Conservation (phyloP, 1,140 invertebrate genomes). For the Rhopalosiphum padi region DNA sequence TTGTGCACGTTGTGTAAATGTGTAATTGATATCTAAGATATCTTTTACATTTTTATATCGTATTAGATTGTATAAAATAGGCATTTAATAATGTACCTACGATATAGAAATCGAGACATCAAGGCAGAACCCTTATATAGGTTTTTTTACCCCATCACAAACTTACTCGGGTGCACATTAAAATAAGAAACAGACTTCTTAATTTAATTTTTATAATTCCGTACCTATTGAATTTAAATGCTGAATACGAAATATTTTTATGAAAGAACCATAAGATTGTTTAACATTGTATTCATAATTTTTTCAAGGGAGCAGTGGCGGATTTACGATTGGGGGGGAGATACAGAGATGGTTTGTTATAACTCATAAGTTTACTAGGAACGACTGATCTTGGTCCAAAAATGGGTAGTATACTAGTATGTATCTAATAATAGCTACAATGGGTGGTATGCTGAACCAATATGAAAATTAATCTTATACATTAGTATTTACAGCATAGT, state of each 20-base stretch:
- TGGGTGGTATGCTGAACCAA: too few relatives aligned
- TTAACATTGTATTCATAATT: too few relatives aligned
- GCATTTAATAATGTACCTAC: neutral
- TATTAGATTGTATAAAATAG: neutral
- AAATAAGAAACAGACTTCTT: neutral
- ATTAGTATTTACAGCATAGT: too few relatives aligned
- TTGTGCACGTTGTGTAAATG: neutral
- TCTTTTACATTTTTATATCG: neutral
- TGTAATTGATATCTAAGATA: neutral
- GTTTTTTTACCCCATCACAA: neutral
- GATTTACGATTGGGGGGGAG: neutral
- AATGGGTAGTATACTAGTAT: too few relatives aligned
- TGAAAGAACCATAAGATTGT: too few relatives aligned
- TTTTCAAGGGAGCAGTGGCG: neutral
- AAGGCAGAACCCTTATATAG: too few relatives aligned
- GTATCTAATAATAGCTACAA: too few relatives aligned
- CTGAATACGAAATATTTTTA: neutral
- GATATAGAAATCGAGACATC: neutral
- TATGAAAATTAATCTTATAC: too few relatives aligned
- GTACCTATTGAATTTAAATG: neutral
- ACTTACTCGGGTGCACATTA: neutral
- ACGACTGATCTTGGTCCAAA: too few relatives aligned
- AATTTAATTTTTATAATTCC: neutral
- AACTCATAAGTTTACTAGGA: too few relatives aligned
- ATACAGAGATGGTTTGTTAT: too few relatives aligned